A percentile compares a stretch with the other conserved stretches of the same genome.
These are phyloP conservation scores for Telmatherina bonti DNA, from an alignment of 2,797 vertebrate genomes.

Conservation along the genomic window DNA sequence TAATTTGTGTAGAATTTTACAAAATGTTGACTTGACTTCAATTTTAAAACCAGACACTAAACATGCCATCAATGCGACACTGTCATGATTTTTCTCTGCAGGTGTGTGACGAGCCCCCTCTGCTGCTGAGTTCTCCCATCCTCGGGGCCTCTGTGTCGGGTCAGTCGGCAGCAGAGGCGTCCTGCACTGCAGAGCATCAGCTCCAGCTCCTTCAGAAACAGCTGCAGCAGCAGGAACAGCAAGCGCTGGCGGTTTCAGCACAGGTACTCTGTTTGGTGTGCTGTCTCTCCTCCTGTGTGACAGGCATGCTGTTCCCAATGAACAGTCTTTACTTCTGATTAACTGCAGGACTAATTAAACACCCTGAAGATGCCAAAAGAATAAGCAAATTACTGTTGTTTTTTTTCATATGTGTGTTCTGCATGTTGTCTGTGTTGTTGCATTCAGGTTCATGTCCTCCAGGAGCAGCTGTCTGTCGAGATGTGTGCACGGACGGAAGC, in stretches of 20 bases:
- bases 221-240: constrained; percentile 94
- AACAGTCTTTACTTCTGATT: neutral
- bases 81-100: constrained; percentile 28
- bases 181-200: constrained; percentile 89
- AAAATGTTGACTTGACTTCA: no score
- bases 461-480: constrained; percentile 95
- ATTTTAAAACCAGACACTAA: neutral
- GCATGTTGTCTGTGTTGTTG: neutral
- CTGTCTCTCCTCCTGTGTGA: neutral
- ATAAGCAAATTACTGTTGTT: no score
- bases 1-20: no score
- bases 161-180: constrained; percentile 72
- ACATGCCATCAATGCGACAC: neutral
- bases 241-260: constrained; percentile 92
- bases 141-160: constrained; percentile 74
- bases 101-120: constrained; percentile 76
- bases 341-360: no score
- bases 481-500: constrained; percentile 90
- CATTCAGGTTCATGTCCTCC: constrained; percentile 90
- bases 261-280: constrained; percentile 81
- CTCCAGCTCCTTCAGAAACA: constrained; percentile 94
- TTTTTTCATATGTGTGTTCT: no score
- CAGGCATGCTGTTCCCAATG: neutral
- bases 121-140: constrained; percentile 82
- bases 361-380: no score